Evolutionary conservation across 2,797 vertebrate species (phyloP).

Genomic region (Oryzias sinensis): DNA sequence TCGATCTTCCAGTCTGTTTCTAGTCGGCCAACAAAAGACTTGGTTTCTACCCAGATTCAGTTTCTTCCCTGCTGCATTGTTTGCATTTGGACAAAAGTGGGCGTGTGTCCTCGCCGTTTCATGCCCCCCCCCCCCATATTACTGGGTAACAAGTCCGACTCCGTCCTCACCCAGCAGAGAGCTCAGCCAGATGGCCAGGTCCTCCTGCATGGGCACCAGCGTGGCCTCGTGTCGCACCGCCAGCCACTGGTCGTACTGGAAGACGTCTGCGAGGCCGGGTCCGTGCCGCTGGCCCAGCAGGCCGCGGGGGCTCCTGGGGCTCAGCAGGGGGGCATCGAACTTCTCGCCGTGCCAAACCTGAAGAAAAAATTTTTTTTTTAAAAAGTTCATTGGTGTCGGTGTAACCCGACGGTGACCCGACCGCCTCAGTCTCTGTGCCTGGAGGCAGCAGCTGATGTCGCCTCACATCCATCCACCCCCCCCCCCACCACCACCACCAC

Average conservation of each 20-base stretch:
- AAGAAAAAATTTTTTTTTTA: no score
- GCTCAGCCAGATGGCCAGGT: constrained; percentile 93
- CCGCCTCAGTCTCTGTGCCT: not conserved
- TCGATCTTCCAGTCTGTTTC: constrained; percentile 23
- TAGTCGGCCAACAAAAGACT: constrained; percentile 34
- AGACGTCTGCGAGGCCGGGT: constrained; percentile 89
- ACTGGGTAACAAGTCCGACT: not conserved
- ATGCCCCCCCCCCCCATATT: no score
- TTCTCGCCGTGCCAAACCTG: constrained; percentile 93
- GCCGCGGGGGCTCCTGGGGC: constrained; percentile 81
- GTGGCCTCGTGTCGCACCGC: constrained; percentile 91
- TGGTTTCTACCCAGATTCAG: constrained; percentile 44
- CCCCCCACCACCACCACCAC: not conserved
- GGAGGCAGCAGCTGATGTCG: constrained; percentile 23
- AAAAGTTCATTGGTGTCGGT: constrained; percentile 5
- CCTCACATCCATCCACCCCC: constrained; percentile 39
- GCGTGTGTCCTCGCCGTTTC: not conserved
- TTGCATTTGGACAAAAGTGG: constrained; percentile 32
- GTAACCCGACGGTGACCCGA: not conserved
- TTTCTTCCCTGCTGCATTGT: constrained; percentile 56
- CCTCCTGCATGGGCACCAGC: constrained; percentile 95
- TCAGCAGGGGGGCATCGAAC: constrained; percentile 76
- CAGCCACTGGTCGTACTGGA: constrained; percentile 95
- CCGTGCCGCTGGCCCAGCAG: constrained; percentile 86
- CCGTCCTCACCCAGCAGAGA: constrained; percentile 86